Base-by-base conservation (phyloP, 1,140 invertebrate species). In the Leptinotarsa undecemlineata region DNA sequence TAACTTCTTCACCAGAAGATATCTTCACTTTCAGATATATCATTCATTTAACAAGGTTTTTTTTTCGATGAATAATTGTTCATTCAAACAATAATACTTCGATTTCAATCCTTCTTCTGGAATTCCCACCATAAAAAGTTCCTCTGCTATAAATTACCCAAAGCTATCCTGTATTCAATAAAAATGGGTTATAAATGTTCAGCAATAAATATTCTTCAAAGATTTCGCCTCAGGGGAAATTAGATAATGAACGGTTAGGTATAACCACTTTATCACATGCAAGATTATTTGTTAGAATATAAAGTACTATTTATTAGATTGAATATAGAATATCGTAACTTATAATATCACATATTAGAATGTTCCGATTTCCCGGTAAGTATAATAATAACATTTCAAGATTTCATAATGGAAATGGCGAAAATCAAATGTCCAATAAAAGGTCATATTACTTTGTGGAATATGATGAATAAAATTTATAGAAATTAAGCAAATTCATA, bases 161-260 rank as follows among this genome's bases (percentile, higher is more conserved):
- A 15, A 57, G 15, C 0, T 57, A 57, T 57, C 17, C 3, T 19
- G 17, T 15, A n/a, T 57, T 57, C 4, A 57, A 57, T 57, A 57
- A 57, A 57, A 57, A 57, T 15, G 1, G 51, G 17, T n/a, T 57
- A 57, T 57, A 19, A 57, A 57, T 19, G 51, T 57, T 57, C 0
- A 57, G 51, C n/a, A 57, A 57, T 57, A 57, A 57, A 57, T 57
- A 57, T 57, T 57, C 51, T 57, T 57, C 51, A 57, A 57, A 57
- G 51, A 57, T 57, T 57, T 57, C 17, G 51, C 51, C 51, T 57
- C n/a, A 8, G 51, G 51, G 14, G 14, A 57, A 57, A 5, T 57
- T 57, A 19, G 51, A 57, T 57, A 57, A 57, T 57, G 51, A 57
- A 57, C 6, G 51, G 51, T 57, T 57, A 57, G 51, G 51, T 57